phyloP scores from a whole-genome alignment of 2,113 vertebrate species.

The Gila orcuttii region DNA sequence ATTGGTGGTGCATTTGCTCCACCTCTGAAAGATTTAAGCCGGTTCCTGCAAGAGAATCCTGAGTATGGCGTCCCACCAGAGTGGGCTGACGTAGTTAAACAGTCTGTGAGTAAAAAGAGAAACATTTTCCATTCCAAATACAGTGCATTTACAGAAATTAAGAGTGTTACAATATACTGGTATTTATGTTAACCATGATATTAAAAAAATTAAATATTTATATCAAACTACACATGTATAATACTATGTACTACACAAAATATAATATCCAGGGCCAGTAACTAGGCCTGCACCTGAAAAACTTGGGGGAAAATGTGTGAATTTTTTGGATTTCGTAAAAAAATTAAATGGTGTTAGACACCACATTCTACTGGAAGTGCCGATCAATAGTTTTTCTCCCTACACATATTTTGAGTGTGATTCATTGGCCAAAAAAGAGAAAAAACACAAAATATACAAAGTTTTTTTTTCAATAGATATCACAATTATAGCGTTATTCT shows the following conservation, averaged over 20 bases:
- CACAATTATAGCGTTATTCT: not conserved
- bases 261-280: not conserved
- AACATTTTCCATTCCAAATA: not conserved
- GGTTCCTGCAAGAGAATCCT: slow-evolving; percentile 95
- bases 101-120: slow-evolving; percentile 80
- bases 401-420: not conserved
- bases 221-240: not conserved
- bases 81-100: slow-evolving; percentile 97
- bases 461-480: not conserved
- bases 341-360: not conserved
- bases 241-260: not conserved
- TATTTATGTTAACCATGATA: not conserved
- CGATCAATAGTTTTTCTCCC: not conserved
- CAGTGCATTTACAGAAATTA: not conserved
- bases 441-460: not conserved
- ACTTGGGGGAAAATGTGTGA: not conserved
- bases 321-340: not conserved
- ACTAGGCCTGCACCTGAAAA: too few species aligned
- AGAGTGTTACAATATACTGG: not conserved
- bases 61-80: slow-evolving; percentile 97
- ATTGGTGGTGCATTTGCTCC: slow-evolving; percentile 97
- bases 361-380: not conserved
- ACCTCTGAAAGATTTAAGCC: slow-evolving; percentile 92
- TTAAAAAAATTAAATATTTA: not conserved
- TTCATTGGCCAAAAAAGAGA: not conserved